Evolutionary conservation across 2,888 invertebrate species (phyloP).

Genomic region (Helicoverpa assulta): DNA sequence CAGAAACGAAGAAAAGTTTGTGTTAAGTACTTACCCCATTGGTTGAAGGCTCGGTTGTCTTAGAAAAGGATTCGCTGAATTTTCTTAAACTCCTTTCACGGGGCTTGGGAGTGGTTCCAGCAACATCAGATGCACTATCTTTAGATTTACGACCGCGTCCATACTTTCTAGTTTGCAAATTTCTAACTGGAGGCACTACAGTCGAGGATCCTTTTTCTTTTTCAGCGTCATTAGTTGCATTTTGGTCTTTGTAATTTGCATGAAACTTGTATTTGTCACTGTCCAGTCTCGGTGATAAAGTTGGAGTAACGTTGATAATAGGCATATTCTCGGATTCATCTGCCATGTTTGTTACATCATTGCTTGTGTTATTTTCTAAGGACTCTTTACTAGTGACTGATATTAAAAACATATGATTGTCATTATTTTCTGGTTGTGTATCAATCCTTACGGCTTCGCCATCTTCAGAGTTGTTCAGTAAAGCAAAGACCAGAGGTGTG

Average conservation of each 20-base stretch:
- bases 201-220: slow-evolving; percentile 70
- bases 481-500: slow-evolving; percentile 79
- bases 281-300: slow-evolving; percentile 63
- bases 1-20: slow-evolving; percentile 4
- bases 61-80: slow-evolving; percentile 80
- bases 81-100: slow-evolving; percentile 78
- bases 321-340: slow-evolving; percentile 74
- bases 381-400: slow-evolving; percentile 82
- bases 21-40: slow-evolving; percentile 82
- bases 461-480: slow-evolving; percentile 73
- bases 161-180: slow-evolving; percentile 81
- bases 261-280: slow-evolving; percentile 80
- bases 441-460: slow-evolving; percentile 56
- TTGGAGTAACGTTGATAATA: slow-evolving; percentile 65
- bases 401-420: slow-evolving; percentile 76
- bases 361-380: slow-evolving; percentile 73
- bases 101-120: slow-evolving; percentile 68
- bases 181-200: slow-evolving; percentile 77
- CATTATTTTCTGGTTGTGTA: slow-evolving; percentile 61
- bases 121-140: slow-evolving; percentile 66
- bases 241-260: slow-evolving; percentile 79
- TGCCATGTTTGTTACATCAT: slow-evolving; percentile 70
- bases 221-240: slow-evolving; percentile 61
- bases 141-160: slow-evolving; percentile 73
- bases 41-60: slow-evolving; percentile 82